Conservation (phyloP, 2,888 invertebrate genomes). For the Ectobius pallidus region DNA sequence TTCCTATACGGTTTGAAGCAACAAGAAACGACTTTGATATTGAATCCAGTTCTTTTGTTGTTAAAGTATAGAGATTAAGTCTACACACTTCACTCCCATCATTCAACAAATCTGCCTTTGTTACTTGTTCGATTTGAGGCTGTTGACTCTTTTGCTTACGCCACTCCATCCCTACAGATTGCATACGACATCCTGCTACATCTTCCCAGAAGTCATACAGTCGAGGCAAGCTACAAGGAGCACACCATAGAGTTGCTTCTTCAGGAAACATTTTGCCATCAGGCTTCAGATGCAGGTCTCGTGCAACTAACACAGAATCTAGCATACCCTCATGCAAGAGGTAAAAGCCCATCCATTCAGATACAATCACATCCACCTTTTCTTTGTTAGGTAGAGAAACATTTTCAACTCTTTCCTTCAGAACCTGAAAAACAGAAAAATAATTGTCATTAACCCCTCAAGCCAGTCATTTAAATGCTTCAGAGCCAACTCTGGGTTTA, state of each 20-base stretch:
- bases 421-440: conserved; percentile 61
- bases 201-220: conserved; percentile 77
- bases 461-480: too few species aligned
- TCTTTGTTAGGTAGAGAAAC: conserved; percentile 66
- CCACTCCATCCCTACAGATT: conserved; percentile 62
- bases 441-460: too few species aligned
- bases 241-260: conserved; percentile 69
- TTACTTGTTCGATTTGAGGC: conserved; percentile 68
- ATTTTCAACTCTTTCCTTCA: conserved; percentile 80
- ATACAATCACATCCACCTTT: conserved; percentile 87
- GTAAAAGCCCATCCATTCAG: conserved; percentile 99
- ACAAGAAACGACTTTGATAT: conserved; percentile 67
- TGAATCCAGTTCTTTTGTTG: conserved; percentile 63
- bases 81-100: conserved; percentile 69
- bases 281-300: conserved; percentile 78
- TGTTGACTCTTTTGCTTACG: conserved; percentile 66
- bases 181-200: conserved; percentile 82
- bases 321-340: conserved; percentile 95
- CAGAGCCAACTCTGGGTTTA: too few species aligned
- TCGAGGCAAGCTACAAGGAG: conserved; percentile 66
- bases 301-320: conserved; percentile 82
- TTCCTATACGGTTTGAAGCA: conserved; percentile 63
- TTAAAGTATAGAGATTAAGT: conserved; percentile 70
- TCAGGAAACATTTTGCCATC: conserved; percentile 79
- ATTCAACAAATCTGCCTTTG: conserved; percentile 65